Evolutionary conservation across 1,140 invertebrate species (phyloP), one percentile per base, ranked within the genome.

Genomic region (Drosophila lacteicornis): DNA sequence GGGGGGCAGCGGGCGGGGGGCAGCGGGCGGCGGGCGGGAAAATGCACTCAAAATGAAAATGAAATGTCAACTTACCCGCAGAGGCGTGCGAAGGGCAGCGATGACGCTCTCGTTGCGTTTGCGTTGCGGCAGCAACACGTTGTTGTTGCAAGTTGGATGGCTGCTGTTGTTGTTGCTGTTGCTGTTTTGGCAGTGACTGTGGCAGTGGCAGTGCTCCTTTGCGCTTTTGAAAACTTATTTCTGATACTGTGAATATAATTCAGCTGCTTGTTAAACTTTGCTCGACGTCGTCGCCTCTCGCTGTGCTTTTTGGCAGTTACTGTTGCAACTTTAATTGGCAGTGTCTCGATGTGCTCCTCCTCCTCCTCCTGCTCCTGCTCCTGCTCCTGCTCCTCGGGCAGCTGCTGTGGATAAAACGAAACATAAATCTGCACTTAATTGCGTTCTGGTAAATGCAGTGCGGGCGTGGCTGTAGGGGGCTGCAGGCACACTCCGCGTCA

Each of bases 51-150:
- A 80, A 88, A 77, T 82, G 61, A 60, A 81, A 82, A 82, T 78
- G 80, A 79, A 85, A 82, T 85, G 79, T 88, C 84, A 88, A 88
- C 84, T 87, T 84, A 87, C 84, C 84, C 79, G 51, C 75, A 78
- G 63, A 78, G 74, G 63, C 75, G 75, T 78, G 75, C 63, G 75
- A 78, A 78, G 75, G 75, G 75, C 75, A 77, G 43, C 75, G 61
- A 65, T 82, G 66, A 76, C 71, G 59, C 59, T 57, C 50, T 76
- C 70, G 68, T 62, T 69, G 67, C 46, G 50, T 43, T 71, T 15
- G 43, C 25, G 67, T 42, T 60, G 47, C 25, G 67, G 57, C 61
- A 68, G 78, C 76, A 71, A 62, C 67, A 79, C 56, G 73, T 78
- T 78, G 63, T 60, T 78, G 73, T 61, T 79, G 59, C 40, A 68